phyloP scores from a whole-genome alignment of 2,888 invertebrate species.

The Hoplodrina ambigua region DNA sequence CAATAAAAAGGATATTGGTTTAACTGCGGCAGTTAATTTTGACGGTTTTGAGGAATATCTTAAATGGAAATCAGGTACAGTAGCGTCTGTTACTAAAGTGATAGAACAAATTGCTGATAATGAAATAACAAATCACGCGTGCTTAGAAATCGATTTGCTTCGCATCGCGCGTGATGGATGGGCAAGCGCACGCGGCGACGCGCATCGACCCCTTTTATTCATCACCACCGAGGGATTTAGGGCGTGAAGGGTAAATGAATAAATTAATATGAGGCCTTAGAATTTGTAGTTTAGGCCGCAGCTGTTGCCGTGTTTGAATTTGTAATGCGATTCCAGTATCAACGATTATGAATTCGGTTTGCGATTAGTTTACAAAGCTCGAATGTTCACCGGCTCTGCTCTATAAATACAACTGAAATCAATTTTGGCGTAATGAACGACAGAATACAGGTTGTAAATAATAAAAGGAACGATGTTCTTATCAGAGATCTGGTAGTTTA shows the following conservation, averaged over 20 bases:
- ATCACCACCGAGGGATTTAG: constrained; percentile 75
- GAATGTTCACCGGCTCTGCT: constrained; percentile 32
- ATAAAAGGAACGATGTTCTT: constrained; percentile 81
- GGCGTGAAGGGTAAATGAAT: constrained; percentile 90
- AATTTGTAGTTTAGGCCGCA: constrained; percentile 78
- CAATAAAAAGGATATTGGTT: constrained; percentile 63
- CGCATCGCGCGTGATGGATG: constrained; percentile 83
- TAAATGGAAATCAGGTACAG: constrained; percentile 47
- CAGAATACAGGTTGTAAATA: constrained; percentile 81
- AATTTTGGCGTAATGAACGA: constrained; percentile 80
- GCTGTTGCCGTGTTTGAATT: constrained; percentile 80
- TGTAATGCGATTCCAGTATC: constrained; percentile 64
- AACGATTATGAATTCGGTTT: constrained; percentile 49
- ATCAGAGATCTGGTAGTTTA: constrained; percentile 84
- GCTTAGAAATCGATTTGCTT: constrained; percentile 85
- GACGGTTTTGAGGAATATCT: constrained; percentile 55
- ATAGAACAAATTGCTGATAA: constrained; percentile 68
- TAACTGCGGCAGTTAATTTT: constrained; percentile 58
- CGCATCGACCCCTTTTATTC: constrained; percentile 75
- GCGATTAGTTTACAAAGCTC: constrained; percentile 28
- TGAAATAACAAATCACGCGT: constrained; percentile 76
- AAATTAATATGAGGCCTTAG: constrained; percentile 81
- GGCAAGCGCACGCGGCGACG: constrained; percentile 76
- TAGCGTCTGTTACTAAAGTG: constrained; percentile 57
- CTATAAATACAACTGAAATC: constrained; percentile 62